Evolutionary conservation across 2,888 invertebrate genomes (phyloP).

Genomic region (Drosophila bunnanda): DNA sequence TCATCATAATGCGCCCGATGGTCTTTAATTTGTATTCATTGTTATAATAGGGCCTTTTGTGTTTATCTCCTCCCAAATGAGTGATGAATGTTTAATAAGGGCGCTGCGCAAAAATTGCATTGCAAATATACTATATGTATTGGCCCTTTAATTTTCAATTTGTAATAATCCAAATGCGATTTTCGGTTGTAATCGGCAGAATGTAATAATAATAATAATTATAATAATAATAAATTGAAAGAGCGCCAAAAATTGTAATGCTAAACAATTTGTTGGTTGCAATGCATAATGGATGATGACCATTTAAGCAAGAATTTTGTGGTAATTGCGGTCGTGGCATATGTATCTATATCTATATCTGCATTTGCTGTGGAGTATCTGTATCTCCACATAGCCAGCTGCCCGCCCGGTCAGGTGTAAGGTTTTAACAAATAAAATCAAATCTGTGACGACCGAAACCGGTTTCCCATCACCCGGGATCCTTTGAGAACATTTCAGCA

Average conservation of each 20-base stretch:
- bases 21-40: conserved; percentile 42
- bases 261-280: conserved; percentile 2
- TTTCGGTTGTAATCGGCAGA: background rate
- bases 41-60: conserved; percentile 5
- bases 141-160: conserved; percentile 4
- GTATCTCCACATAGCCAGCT: too few relatives aligned
- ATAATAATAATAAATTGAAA: conserved; percentile 13
- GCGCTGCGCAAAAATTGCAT: conserved; percentile 13
- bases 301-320: conserved; percentile 26
- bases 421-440: conserved; percentile 25
- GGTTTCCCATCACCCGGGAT: conserved; percentile 9
- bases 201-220: conserved; percentile 19
- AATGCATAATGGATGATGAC: conserved; percentile 19
- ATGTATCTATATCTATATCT: conserved; percentile 2
- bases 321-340: conserved; percentile 15
- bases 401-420: conserved; percentile 19
- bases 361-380: conserved; percentile 8
- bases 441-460: conserved; percentile 25
- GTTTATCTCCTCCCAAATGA: background rate
- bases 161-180: conserved; percentile 17
- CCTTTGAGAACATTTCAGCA: conserved; percentile 28
- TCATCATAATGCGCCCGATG: conserved; percentile 19
- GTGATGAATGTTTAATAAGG: conserved; percentile 24
- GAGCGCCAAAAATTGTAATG: background rate
- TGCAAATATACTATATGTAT: background rate